A percentile compares a stretch with the other conserved stretches of the same genome.
Evolutionary conservation across 2,797 vertebrate genomes (phyloP).

Genomic region (Leptodactylus fallax): DNA sequence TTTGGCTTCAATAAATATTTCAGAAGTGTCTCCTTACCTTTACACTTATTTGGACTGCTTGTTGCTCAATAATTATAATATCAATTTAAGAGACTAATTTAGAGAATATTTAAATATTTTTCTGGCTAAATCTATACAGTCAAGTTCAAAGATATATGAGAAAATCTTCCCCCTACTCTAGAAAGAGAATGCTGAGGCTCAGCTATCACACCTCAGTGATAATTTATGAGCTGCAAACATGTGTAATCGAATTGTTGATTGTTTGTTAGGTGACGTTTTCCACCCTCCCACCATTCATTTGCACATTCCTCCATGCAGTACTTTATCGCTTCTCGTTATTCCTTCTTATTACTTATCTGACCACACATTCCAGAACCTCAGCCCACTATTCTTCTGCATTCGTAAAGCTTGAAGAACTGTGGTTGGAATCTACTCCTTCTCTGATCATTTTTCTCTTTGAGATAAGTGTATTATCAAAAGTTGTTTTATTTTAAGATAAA

Average conservation of each 20-base stretch:
- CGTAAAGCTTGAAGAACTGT: not conserved
- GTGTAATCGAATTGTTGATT: not conserved
- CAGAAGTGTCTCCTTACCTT: no score
- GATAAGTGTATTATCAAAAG: no score
- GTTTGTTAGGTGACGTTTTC: not conserved
- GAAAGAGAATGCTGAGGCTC: no score
- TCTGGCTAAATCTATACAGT: no score
- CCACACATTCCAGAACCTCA: not conserved
- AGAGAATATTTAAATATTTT: no score
- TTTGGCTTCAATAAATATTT: no score
- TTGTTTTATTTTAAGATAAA: no score
- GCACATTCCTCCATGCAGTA: not conserved
- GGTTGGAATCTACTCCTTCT: not conserved
- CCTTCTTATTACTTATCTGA: not conserved
- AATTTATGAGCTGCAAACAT: not conserved
- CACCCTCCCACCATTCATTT: not conserved
- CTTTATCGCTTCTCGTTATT: not conserved
- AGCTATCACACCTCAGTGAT: not conserved
- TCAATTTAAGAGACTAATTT: no score
- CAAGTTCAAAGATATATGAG: no score
- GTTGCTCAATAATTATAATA: no score
- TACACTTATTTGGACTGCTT: no score
- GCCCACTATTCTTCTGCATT: slow-evolving; percentile 2
- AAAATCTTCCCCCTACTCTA: no score
- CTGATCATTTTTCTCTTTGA: not conserved